Base-by-base conservation (phyloP, 2,888 invertebrate genomes). In the Amphipyra tragopoginis region DNA sequence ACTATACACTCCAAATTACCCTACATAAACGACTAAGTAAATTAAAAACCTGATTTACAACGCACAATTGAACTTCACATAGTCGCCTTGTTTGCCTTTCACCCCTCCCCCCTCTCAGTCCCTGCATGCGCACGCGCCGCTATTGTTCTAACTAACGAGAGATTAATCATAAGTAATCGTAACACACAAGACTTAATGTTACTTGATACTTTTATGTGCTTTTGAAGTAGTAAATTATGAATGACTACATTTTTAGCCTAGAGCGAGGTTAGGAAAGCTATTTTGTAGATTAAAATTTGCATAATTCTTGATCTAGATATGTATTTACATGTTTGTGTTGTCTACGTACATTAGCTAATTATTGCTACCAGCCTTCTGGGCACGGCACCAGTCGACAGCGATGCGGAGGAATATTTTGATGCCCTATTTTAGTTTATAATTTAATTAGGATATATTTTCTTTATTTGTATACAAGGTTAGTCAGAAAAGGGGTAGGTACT, bases 81-180 rank as follows among this genome's bases (percentile, higher is more conserved):
- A 47, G 45, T 42, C 52, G 58, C 55, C 60, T 68, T 47, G 73
- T 49, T 65, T 57, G 58, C 72, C 69, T 65, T 61, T 52, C 47
- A 10, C 44, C 43, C 45, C 50, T 14, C 38, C 10, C 21, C 33
- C 7, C 10, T n/a, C n/a, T n/a, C n/a, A n/a, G 5, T 1, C 9
- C 10, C 2, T 4, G 7, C 39, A 0, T 44, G 75, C 69, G 62
- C 75, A 70, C 73, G 66, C 73, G 64, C 59, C 57, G 54, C 51
- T 63, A 66, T 77, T 77, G 72, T 76, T 77, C 56, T 63, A 44
- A 58, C 43, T 7, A 47, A 60, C 40, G 7, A 47, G 14, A 59
- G 48, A 74, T 65, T 67, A 61, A 65, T 71, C 54, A 58, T 53
- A 39, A 38, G 13, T 38, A 33, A 48, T 39, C 48, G 29, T 62